A percentile compares a stretch with the other conserved stretches of the same genome.
phyloP scores from a whole-genome alignment of 2,888 invertebrate genomes.

The Dynastes tityus region DNA sequence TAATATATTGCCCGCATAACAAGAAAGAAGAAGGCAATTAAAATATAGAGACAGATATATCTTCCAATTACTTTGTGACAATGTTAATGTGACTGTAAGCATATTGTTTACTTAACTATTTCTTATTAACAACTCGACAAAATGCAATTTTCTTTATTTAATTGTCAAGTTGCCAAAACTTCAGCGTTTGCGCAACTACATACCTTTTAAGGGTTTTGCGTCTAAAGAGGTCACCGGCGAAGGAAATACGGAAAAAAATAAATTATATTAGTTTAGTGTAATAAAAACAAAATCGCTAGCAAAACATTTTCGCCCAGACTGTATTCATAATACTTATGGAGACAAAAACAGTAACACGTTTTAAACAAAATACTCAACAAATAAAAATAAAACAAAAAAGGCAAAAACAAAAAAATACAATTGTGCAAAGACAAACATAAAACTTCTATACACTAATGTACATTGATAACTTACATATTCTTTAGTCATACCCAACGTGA shows the following conservation, averaged over 20 bases:
- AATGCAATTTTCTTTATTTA: neutral
- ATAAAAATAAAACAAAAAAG: conserved; percentile 1
- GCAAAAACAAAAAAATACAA: neutral
- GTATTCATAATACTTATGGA: conserved; percentile 44
- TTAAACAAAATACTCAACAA: neutral
- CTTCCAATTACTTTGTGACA: conserved; percentile 39
- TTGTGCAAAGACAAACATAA: conserved; percentile 14
- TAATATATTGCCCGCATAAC: neutral
- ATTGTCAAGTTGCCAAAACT: conserved; percentile 25
- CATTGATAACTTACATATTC: conserved; percentile 39
- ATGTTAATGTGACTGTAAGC: neutral
- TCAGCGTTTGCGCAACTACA: conserved; percentile 2
- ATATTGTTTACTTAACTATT: neutral
- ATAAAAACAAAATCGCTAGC: conserved; percentile 31
- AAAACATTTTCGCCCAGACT: conserved; percentile 45
- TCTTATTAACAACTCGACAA: conserved; percentile 26
- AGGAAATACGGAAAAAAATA: conserved; percentile 42
- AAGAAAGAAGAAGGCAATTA: conserved; percentile 28
- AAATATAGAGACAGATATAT: conserved; percentile 11
- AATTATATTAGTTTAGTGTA: conserved; percentile 36
- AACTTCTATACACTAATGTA: conserved; percentile 38
- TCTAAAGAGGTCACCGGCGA: conserved; percentile 39
- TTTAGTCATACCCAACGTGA: conserved; percentile 18
- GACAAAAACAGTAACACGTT: conserved; percentile 21
- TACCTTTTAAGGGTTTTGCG: conserved; percentile 43